Evolutionary conservation across 1,140 invertebrate species (phyloP).

Genomic region (Brachystomella parvula): DNA sequence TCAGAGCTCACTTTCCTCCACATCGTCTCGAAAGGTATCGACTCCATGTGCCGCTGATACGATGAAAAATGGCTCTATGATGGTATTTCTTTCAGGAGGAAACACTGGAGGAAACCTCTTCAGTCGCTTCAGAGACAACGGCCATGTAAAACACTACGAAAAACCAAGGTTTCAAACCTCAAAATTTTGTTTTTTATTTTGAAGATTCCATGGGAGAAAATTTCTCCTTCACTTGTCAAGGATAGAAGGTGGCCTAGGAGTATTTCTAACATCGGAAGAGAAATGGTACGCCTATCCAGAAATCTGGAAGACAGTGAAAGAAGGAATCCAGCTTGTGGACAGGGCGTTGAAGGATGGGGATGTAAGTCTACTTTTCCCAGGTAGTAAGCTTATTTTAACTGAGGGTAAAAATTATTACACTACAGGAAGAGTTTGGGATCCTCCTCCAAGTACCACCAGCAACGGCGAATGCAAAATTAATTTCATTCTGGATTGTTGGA

Average conservation of each 20-base stretch:
- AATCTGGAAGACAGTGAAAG: not conserved
- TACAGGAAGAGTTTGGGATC: not conserved
- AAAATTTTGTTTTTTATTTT: not conserved
- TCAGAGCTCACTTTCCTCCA: too few relatives aligned
- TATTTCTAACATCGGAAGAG: not conserved
- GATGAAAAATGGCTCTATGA: not conserved
- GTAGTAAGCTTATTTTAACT: too few relatives aligned
- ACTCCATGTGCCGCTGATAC: not conserved
- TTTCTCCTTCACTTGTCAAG: not conserved
- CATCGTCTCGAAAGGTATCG: too few relatives aligned
- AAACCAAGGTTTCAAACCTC: not conserved
- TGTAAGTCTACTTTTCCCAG: too few relatives aligned
- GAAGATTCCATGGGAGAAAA: not conserved
- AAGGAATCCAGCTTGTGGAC: not conserved
- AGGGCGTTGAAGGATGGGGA: not conserved
- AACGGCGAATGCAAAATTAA: not conserved
- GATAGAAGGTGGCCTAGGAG: not conserved
- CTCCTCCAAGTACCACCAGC: not conserved
- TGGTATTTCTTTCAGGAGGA: too few relatives aligned
- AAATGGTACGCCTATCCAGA: not conserved
- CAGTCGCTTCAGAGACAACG: not conserved
- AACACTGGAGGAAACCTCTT: too few relatives aligned
- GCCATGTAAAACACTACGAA: not conserved
- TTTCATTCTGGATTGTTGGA: not conserved
- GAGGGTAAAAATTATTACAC: not conserved